Percentiles rank a stretch among this genome's conserved stretches.
phyloP scores from a whole-genome alignment of 2,888 invertebrate species.

The Microplitis manilae region DNA sequence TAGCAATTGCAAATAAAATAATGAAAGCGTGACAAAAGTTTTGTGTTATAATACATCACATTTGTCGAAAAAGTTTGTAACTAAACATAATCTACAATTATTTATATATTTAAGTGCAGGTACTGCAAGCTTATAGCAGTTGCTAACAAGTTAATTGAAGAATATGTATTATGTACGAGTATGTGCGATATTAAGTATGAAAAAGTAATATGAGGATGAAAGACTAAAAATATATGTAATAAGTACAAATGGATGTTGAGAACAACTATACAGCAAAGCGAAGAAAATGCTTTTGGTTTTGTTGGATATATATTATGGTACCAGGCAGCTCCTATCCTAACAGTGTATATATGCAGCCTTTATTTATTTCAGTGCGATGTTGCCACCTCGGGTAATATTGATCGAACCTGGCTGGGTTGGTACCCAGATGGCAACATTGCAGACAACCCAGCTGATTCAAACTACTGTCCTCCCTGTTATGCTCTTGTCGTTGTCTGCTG shows the following conservation, averaged over 20 bases:
- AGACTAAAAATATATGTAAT: not conserved
- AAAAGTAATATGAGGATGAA: not conserved
- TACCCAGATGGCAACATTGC: constrained; percentile 35
- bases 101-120: not conserved
- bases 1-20: not conserved
- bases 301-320: constrained; percentile 26
- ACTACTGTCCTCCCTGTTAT: constrained; percentile 3
- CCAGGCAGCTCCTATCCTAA: constrained; percentile 43
- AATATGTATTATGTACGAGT: not conserved
- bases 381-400: constrained; percentile 56
- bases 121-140: not conserved
- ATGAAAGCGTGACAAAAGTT: not conserved
- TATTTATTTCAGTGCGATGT: constrained; percentile 56
- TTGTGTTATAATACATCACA: too few species aligned
- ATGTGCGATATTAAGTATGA: not conserved
- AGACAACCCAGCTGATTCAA: constrained; percentile 38
- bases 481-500: not conserved
- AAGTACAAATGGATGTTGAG: constrained; percentile 17
- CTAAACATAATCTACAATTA: too few species aligned
- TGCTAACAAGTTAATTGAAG: not conserved
- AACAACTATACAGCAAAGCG: constrained; percentile 35
- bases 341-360: constrained; percentile 46
- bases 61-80: too few species aligned
- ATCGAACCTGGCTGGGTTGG: constrained; percentile 20
- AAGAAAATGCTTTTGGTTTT: not conserved